Conservation (phyloP, 2,113 vertebrate genomes). For the Cairina moschata region DNA sequence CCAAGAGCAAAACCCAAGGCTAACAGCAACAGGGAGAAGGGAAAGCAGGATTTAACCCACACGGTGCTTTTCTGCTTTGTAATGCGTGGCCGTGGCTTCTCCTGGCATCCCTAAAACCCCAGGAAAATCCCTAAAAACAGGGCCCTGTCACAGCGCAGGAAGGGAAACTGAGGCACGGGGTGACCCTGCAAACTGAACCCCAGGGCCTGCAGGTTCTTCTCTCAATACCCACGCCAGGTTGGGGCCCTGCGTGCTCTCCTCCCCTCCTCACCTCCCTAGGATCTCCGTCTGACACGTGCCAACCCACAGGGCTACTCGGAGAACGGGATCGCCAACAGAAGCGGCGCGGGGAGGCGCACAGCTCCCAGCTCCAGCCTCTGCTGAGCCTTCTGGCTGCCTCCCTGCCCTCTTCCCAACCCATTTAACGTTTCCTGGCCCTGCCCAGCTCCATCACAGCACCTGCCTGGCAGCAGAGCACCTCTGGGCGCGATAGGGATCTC, state of each 20-base stretch:
- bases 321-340: neutral
- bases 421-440: accelerated
- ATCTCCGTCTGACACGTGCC: neutral
- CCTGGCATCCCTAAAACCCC: neutral
- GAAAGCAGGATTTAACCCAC: neutral
- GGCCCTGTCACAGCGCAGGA: accelerated
- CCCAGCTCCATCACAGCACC: neutral
- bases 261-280: neutral
- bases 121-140: too few species aligned
- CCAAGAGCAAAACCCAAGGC: neutral
- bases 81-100: accelerated
- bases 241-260: neutral
- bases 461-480: neutral
- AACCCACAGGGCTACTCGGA: neutral
- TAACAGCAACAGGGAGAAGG: neutral
- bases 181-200: neutral
- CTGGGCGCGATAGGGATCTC: accelerated
- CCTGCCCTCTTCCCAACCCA: neutral
- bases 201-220: neutral
- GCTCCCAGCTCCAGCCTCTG: neutral
- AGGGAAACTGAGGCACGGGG: neutral
- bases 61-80: neutral
- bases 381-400: neutral
- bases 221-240: neutral
- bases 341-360: neutral